Percentiles rank a stretch among this genome's conserved stretches.
These are phyloP conservation scores for Branchinecta lindahli DNA, from an alignment of 1,140 invertebrate species.

Conservation along the genomic window DNA sequence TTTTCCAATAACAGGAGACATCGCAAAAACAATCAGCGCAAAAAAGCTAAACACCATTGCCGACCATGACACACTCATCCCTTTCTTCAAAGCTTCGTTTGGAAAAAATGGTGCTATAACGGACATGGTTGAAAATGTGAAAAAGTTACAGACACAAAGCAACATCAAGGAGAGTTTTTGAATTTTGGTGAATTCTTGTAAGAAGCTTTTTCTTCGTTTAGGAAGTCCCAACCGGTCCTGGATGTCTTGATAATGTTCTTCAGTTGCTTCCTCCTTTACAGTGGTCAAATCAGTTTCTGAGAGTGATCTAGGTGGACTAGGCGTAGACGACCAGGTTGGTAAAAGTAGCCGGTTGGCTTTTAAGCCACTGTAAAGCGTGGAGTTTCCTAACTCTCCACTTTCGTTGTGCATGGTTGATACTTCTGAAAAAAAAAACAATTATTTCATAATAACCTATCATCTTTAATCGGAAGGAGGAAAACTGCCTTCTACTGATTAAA, in stretches of 20 bases:
- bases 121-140: background rate
- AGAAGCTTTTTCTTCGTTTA: background rate
- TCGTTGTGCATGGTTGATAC: no score
- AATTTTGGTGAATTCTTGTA: background rate
- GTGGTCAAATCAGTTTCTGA: conserved; percentile 2
- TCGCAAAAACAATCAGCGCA: background rate
- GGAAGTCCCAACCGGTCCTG: background rate
- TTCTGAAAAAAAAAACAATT: no score
- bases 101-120: conserved; percentile 6
- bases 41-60: background rate
- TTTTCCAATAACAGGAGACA: background rate
- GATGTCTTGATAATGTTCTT: background rate
- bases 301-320: background rate
- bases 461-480: no score
- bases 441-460: no score
- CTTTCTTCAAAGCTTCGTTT: background rate
- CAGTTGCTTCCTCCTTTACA: background rate
- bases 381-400: no score
- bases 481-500: no score
- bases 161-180: background rate
- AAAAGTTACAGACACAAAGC: background rate
- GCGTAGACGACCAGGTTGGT: background rate
- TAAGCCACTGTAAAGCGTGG: background rate
- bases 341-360: background rate
- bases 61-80: background rate